A percentile compares a stretch with the other conserved stretches of the same genome.
These are phyloP conservation scores for Salvelinus fontinalis DNA, from an alignment of 2,113 vertebrate genomes.

Conservation along the genomic window DNA sequence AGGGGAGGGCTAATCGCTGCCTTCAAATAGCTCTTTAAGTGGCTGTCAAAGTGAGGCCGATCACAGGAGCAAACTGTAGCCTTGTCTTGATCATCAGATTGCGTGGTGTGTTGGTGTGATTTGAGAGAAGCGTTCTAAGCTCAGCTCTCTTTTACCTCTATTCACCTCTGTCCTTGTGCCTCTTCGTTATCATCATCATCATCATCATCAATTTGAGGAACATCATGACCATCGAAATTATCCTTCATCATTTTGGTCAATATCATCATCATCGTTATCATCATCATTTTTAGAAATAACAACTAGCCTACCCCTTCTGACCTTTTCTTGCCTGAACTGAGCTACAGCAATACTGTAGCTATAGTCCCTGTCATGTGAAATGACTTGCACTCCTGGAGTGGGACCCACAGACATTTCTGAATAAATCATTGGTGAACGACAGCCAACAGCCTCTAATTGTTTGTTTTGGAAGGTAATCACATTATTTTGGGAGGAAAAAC, in stretches of 20 bases:
- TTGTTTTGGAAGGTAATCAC: too few relatives aligned
- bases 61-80: not conserved
- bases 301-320: not conserved
- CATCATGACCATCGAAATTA: not conserved
- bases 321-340: too few relatives aligned
- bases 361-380: too few relatives aligned
- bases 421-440: too few relatives aligned
- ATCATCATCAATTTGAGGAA: not conserved
- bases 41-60: conserved; percentile 55
- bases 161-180: too few relatives aligned
- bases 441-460: too few relatives aligned
- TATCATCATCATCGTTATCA: not conserved
- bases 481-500: too few relatives aligned
- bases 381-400: too few relatives aligned
- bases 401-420: too few relatives aligned
- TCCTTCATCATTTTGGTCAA: not conserved
- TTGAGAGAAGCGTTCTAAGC: too few relatives aligned
- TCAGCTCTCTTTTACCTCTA: too few relatives aligned
- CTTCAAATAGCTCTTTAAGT: conserved; percentile 70
- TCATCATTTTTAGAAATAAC: not conserved
- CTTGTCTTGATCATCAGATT: not conserved
- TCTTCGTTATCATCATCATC: not conserved
- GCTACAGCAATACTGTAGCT: too few relatives aligned
- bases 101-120: not conserved
- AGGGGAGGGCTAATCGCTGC: conserved; percentile 54